Evolutionary conservation across 1,140 invertebrate species (phyloP).

Genomic region (Teleogryllus occipitalis): DNA sequence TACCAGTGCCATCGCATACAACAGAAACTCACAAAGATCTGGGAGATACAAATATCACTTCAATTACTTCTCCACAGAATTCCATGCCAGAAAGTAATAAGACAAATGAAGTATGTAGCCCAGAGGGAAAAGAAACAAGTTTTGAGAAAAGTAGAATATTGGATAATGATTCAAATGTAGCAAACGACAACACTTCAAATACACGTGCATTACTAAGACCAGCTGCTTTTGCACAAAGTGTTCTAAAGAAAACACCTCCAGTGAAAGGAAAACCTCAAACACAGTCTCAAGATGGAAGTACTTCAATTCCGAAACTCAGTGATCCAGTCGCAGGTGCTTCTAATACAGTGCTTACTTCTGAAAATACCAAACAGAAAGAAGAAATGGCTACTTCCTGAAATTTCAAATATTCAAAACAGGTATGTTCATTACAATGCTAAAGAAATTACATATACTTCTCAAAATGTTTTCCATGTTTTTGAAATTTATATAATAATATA

Average conservation of each 20-base stretch:
- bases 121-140: not conserved
- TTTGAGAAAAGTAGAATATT: no score
- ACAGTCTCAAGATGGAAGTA: no score
- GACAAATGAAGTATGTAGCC: not conserved
- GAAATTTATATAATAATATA: no score
- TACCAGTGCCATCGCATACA: not conserved
- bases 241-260: not conserved
- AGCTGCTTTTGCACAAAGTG: not conserved
- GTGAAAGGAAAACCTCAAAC: not conserved
- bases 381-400: no score
- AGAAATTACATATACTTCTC: no score
- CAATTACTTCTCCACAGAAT: not conserved
- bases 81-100: not conserved
- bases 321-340: no score
- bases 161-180: not conserved
- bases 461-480: no score
- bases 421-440: no score
- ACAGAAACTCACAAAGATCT: not conserved
- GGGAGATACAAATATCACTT: not conserved
- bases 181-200: not conserved
- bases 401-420: no score
- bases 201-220: not conserved
- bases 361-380: no score
- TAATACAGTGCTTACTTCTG: no score
- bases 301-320: no score